Base-by-base conservation (phyloP, 2,888 invertebrate genomes). In the Pollenia amentaria region DNA sequence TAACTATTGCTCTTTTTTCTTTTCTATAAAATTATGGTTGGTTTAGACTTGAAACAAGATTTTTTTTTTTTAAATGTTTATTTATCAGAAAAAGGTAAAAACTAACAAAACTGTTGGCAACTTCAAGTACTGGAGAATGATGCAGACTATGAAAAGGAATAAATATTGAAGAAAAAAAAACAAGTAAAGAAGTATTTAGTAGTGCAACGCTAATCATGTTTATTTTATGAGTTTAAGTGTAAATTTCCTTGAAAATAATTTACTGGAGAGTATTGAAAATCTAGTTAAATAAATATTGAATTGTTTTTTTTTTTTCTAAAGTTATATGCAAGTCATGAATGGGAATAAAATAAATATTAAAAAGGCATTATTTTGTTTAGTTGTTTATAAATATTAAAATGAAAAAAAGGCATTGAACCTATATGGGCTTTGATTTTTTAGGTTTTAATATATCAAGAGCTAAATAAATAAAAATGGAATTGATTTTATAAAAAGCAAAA, bases 161-260 rank as follows among this genome's bases (percentile, higher is more conserved):
- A 46, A 72, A 57, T 57, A n/a, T 29, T 12, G 29, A 29, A 29
- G 29, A 4, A 29, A 46, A 38, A 18, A 42, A n/a, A 69, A 72
- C 18, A 72, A 42, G 44, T 70, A 9, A 42, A 53, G 16, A 77
- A 87, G 84, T 67, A 87, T 87, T 87, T 87, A 87, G 87, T 87
- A 81, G 87, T 87, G 87, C 87, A 87, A 77, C 84, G 84, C 84
- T 87, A 87, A 87, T 87, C 87, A 87, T 87, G 87, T 87, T 87
- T 87, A 87, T 87, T 87, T 87, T 87, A 87, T 81, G 80, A 84
- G 84, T 87, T 77, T 64, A 87, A 87, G 87, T 87, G 84, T 84
- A 84, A 87, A 87, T 87, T 87, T 87, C 87, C 87, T 87, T 84
- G 80, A 73, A 86, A 84, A 72, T 44, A 69, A 53, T 29, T 60